Conservation (phyloP, 53 echinoderm and acorn worm genomes). For the Patiria pectinifera region DNA sequence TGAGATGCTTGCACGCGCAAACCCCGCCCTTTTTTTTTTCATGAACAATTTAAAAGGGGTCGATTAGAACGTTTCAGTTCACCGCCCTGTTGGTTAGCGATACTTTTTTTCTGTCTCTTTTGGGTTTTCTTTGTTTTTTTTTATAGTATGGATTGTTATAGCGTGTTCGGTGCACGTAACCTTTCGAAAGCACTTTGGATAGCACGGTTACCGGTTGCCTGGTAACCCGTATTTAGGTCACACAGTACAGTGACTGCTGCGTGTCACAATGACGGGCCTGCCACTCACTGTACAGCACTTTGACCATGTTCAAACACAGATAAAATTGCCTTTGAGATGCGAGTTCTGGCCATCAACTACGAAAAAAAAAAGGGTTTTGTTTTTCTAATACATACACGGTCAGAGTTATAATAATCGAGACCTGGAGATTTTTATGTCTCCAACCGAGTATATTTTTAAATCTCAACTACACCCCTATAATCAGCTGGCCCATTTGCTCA, state of each 20-base stretch:
- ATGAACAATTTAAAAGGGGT: constrained; percentile 30
- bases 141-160: background rate
- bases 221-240: constrained; percentile 53
- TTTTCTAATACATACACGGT: background rate
- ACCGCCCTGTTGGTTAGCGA: constrained; percentile 24
- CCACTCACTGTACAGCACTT: constrained; percentile 32
- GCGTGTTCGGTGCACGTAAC: constrained; percentile 18
- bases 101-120: background rate
- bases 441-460: background rate
- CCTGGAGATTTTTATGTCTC: background rate
- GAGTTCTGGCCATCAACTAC: background rate
- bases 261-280: background rate
- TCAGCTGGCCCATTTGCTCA: background rate
- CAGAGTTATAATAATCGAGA: background rate
- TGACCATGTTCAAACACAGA: constrained; percentile 55
- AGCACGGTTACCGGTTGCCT: constrained; percentile 47
- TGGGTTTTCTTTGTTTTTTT: no score
- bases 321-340: constrained; percentile 4
- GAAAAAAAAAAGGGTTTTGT: background rate
- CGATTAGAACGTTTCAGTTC: constrained; percentile 6
- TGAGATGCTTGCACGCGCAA: background rate
- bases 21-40: background rate
- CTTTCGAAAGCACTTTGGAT: constrained; percentile 20
- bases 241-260: constrained; percentile 46
- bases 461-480: background rate